phyloP scores from a whole-genome alignment of 2,888 invertebrate species.

The Mactromeris polynyma region DNA sequence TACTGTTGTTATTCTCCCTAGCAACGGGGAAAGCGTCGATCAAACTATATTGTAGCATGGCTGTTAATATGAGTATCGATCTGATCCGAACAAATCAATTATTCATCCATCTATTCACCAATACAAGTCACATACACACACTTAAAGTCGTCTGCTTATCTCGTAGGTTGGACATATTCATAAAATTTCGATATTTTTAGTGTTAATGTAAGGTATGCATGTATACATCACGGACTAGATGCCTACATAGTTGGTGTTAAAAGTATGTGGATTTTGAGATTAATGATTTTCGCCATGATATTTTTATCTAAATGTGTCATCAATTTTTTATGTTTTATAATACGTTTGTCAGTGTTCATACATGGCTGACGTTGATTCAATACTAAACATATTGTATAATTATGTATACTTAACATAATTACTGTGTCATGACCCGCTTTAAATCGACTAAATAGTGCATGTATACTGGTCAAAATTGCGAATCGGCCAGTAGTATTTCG shows the following conservation, averaged over 20 bases:
- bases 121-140: background rate
- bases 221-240: background rate
- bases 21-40: background rate
- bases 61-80: background rate
- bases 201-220: background rate
- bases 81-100: background rate
- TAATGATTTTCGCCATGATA: no score
- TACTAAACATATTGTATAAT: no score
- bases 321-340: no score
- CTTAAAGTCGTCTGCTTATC: background rate
- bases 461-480: no score
- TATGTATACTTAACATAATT: background rate
- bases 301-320: background rate
- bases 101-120: background rate
- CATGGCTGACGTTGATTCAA: background rate
- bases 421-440: background rate
- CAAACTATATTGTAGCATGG: background rate
- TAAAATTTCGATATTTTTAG: slow-evolving; percentile 1
- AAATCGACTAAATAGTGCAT: no score
- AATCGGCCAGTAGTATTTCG: no score
- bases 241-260: background rate
- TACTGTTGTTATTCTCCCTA: background rate
- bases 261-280: background rate
- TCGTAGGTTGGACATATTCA: background rate
- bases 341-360: background rate